Conservation (phyloP, 92 coral and sea anemone genomes). For the Diadumene lineata region DNA sequence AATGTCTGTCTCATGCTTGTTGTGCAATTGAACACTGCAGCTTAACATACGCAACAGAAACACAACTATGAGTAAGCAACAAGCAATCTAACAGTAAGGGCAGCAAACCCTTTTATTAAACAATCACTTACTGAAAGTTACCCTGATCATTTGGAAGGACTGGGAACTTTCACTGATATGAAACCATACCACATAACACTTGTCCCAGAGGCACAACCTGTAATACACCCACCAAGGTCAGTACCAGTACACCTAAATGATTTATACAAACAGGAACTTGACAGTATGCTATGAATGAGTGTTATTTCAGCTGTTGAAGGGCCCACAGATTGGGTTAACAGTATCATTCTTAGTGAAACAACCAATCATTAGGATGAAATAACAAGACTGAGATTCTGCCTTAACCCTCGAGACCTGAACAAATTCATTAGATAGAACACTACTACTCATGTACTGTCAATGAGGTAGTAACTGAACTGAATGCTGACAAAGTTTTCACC, state of each 20-base stretch:
- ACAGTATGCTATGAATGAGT: conserved; percentile 49
- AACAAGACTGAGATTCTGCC: conserved; percentile 45
- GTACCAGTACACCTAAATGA: background rate
- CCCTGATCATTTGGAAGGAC: conserved; percentile 35
- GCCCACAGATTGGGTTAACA: conserved; percentile 67
- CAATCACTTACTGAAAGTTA: too few relatives aligned
- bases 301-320: conserved; percentile 36
- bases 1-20: too few relatives aligned
- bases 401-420: conserved; percentile 47
- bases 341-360: conserved; percentile 42
- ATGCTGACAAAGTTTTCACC: conserved; percentile 51
- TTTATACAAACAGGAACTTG: conserved; percentile 28
- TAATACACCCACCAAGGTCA: conserved; percentile 34
- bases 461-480: conserved; percentile 32
- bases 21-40: too few relatives aligned
- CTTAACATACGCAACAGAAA: too few relatives aligned
- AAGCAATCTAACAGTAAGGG: too few relatives aligned
- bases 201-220: conserved; percentile 50
- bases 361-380: conserved; percentile 39
- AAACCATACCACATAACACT: conserved; percentile 58
- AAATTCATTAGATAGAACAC: conserved; percentile 42
- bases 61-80: too few relatives aligned
- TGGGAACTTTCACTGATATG: conserved; percentile 45
- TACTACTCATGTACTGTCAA: conserved; percentile 15
- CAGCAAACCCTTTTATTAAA: too few relatives aligned